Evolutionary conservation across 2,797 vertebrate species (phyloP).

Genomic region (Cynodonichthys magdalenae): DNA sequence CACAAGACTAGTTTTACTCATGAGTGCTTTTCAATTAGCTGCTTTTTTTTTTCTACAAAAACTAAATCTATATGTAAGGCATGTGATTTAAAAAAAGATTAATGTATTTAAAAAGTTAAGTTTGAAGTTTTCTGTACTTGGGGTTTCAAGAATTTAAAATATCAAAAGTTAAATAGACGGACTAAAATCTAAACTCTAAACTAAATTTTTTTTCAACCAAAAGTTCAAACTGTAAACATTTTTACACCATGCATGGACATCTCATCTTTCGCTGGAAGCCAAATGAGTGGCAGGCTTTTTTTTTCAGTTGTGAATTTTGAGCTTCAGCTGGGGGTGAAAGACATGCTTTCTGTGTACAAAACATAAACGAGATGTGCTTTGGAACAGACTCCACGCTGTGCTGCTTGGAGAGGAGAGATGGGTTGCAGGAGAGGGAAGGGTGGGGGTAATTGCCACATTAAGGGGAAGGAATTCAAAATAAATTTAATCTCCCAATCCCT

Average conservation of each 20-base stretch:
- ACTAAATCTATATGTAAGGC: too few relatives aligned
- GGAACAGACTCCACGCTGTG: constrained; percentile 66
- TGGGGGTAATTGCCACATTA: constrained; percentile 82
- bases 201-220: constrained; percentile 7
- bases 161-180: too few relatives aligned
- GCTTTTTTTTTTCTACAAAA: not conserved
- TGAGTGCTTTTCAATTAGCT: constrained; percentile 6
- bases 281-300: constrained; percentile 35
- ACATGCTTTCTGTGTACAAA: constrained; percentile 76
- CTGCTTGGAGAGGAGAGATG: constrained; percentile 41
- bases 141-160: not conserved
- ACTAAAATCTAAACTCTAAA: not conserved
- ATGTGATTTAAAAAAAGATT: too few relatives aligned
- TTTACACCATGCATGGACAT: constrained; percentile 18
- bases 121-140: constrained; percentile 2
- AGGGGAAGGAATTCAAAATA: constrained; percentile 85
- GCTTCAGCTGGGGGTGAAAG: constrained; percentile 47
- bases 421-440: constrained; percentile 37
- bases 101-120: not conserved
- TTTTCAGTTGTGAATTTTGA: constrained; percentile 52
- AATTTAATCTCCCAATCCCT: constrained; percentile 83
- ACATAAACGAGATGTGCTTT: constrained; percentile 59
- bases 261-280: constrained; percentile 28
- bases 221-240: constrained; percentile 10
- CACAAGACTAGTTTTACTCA: constrained; percentile 23